Evolutionary conservation across 2,888 invertebrate species (phyloP), one percentile per base, ranked within the genome.

Genomic region (Drosophila mayaguana): DNA sequence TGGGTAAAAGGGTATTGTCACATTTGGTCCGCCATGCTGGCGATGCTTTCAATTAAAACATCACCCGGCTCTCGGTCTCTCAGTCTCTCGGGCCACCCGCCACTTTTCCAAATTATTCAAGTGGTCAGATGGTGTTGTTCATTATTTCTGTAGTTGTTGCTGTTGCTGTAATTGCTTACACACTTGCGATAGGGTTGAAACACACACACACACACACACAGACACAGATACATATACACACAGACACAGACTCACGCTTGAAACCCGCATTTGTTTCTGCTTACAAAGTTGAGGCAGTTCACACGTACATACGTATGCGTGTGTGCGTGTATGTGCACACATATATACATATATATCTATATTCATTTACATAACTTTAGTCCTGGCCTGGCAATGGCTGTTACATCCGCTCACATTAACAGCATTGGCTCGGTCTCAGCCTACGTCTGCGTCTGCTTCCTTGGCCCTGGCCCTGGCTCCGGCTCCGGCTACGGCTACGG

Each of bases 101-200:
- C 79, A 66, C 71, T 64, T 72, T 72, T 72, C 51, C 68, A 73
- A 86, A 86, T 88, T 86, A 84, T 88, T 88, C 85, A 86, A 86
- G 85, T 86, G 85, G 85, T 86, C 85, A 86, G 83, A 86, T 88
- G 88, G 85, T 86, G 85, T 88, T 86, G 86, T 88, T 85, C 86
- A 85, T 86, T 88, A 85, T 86, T 80, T 73, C 78, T 63, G 54
- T 81, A 86, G 83, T 77, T 64, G 63, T 65, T 83, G 65, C 46
- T 63, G 68, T 67, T 74, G 74, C 57, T 80, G 77, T 80, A 77
- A 80, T 72, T 75, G 63, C 77, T 68, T 59, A 68, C 70, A 79
- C 75, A 74, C 78, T 82, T 74, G 77, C 72, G 64, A 87, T 69
- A 78, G 88, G 88, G 83, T 87, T 80, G 88, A 80, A 83, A 78